Percentiles rank a stretch among this genome's conserved stretches.
phyloP scores from a whole-genome alignment of 2,113 vertebrate species.

The Neolamprologus devosi region DNA sequence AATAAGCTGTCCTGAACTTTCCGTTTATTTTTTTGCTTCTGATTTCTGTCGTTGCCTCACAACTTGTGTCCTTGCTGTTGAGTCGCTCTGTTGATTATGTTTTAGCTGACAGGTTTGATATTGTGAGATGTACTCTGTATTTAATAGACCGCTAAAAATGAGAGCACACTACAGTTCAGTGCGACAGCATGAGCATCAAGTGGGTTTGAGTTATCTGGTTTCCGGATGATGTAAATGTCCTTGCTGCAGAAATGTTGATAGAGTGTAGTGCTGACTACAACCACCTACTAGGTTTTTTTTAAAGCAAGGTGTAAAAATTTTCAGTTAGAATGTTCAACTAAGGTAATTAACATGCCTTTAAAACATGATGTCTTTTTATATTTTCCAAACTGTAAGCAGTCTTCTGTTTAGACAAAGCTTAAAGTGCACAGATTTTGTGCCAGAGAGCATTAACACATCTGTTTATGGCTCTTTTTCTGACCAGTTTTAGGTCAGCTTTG shows the following conservation, averaged over 20 bases:
- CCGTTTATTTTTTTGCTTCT: neutral
- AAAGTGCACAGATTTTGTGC: neutral
- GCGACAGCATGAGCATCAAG: neutral
- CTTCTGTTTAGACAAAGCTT: neutral
- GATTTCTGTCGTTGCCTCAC: neutral
- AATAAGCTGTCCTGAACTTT: conserved; percentile 60
- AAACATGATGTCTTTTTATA: neutral
- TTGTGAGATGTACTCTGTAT: neutral
- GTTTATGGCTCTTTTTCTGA: neutral
- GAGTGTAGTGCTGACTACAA: neutral
- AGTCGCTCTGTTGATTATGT: neutral
- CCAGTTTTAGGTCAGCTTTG: neutral
- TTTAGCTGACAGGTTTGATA: neutral
- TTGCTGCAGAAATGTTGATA: neutral
- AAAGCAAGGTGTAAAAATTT: neutral
- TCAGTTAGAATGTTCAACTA: neutral
- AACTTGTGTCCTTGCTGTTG: neutral
- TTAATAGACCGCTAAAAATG: neutral
- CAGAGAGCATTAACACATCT: neutral
- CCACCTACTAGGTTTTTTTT: neutral
- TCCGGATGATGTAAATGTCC: neutral
- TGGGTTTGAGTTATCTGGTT: neutral
- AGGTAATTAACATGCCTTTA: neutral
- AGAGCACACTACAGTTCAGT: conserved; percentile 2
- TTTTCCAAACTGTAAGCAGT: neutral